Base-by-base conservation (phyloP, 2,113 vertebrate species). In the Onychostoma macrolepis region DNA sequence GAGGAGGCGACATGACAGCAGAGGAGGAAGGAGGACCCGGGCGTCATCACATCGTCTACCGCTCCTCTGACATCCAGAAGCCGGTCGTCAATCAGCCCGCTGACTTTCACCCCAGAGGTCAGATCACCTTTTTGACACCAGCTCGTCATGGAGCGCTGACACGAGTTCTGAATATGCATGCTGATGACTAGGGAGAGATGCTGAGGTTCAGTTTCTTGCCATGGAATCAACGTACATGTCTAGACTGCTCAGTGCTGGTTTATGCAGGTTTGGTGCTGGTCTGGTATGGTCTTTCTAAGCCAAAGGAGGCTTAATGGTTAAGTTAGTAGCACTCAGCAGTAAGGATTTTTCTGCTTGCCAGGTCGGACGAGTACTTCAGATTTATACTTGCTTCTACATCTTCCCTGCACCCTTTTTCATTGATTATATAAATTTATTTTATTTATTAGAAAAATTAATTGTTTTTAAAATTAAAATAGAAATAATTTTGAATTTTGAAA, bases 1-100 rank as follows among this genome's bases (percentile, higher is more conserved):
- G 92, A 81, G 95, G 95, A 19, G 79, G 58, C 12, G 79, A 89
- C 26, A n/a, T 87, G 87, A 88, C 90, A 91, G 89, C 84, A 0
- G 93, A 94, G 10, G 93, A 94, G 83, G 95, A 96, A 21, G 91
- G 92, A 0, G 96, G 87, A 48, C 72, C 72, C 8, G 91, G 96
- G 78, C 94, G 96, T 26, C 93, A 94, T 0, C 97, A 97, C 0
- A 93, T 97, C 91, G 93, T 97, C 0, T 97, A 97, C 90, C 96
- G 95, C 80, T 95, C 95, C 81, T 96, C 95, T 0, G 95, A 95
- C 84, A 91, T 94, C 67, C 91, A 93, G 84, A 93, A 79, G 80
- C 67, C 90, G 17, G 80, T 92, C 88, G 89, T 90, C 76, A 17
- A 12, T 0, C 91, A 88, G 10, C 85, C 30, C 0, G 36, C n/a